A percentile compares a stretch with the other conserved stretches of the same genome.
Conservation (phyloP, 2,113 vertebrate species). For the Osmerus mordax region DNA sequence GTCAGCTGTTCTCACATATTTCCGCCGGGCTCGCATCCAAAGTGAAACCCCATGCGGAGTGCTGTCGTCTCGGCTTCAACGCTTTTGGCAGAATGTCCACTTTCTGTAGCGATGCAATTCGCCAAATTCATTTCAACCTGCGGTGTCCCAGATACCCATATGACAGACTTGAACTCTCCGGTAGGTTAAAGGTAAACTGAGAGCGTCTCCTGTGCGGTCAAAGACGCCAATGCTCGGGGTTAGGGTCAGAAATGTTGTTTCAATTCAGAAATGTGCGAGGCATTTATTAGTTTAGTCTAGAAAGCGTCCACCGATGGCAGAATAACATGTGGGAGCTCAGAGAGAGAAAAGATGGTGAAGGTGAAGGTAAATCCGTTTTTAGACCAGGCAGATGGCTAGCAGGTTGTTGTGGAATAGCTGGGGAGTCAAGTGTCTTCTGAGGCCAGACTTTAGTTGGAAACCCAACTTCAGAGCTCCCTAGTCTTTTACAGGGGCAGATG, state of each 20-base stretch:
- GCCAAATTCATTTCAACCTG: conserved; percentile 65
- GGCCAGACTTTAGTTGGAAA: not conserved
- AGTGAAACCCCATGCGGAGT: conserved; percentile 71
- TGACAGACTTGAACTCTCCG: conserved; percentile 53
- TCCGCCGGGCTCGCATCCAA: conserved; percentile 66
- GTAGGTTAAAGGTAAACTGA: conserved; percentile 56
- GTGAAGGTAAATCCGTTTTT: not conserved
- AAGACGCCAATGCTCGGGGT: no score
- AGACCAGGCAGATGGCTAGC: no score
- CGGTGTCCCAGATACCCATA: conserved; percentile 62
- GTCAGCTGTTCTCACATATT: conserved; percentile 69
- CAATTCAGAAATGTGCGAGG: no score
- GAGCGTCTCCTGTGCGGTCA: conserved; percentile 14
- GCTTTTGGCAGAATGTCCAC: conserved; percentile 72
- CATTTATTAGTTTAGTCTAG: no score
- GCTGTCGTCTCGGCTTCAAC: conserved; percentile 68
- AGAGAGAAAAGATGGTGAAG: no score
- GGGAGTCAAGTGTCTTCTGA: not conserved
- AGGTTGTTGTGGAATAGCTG: not conserved
- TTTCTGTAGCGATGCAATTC: conserved; percentile 62
- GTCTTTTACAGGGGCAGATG: not conserved
- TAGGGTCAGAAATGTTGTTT: no score
- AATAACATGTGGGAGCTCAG: no score
- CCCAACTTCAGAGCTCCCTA: conserved; percentile 1
- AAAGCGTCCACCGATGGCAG: no score